A percentile compares a stretch with the other conserved stretches of the same genome.
These are phyloP conservation scores for Oreochromis aureus DNA, from an alignment of 2,113 vertebrate genomes.

Conservation along the genomic window DNA sequence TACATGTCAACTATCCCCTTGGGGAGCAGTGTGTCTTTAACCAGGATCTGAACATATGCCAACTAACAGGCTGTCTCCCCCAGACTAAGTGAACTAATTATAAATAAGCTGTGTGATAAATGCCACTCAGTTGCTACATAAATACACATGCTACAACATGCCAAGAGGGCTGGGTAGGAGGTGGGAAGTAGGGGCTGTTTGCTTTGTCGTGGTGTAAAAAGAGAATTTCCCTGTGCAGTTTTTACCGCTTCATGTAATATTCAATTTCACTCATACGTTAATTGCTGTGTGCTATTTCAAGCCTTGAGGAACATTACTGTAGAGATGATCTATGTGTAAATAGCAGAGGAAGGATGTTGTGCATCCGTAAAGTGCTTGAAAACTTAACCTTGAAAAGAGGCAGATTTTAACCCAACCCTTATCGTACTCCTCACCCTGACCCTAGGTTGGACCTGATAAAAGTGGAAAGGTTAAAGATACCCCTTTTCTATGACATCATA, in stretches of 20 bases:
- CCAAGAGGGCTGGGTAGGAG: neutral
- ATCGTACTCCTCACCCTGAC: neutral
- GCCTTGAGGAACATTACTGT: neutral
- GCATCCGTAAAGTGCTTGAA: neutral
- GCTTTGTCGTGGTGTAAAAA: neutral
- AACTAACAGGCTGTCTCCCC: constrained; percentile 41
- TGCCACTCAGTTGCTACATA: constrained; percentile 25
- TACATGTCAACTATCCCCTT: constrained; percentile 16
- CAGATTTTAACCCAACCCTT: neutral
- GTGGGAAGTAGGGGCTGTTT: neutral
- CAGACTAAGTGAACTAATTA: constrained; percentile 58
- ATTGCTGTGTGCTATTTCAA: neutral
- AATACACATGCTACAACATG: constrained; percentile 22
- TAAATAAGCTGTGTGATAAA: constrained; percentile 63
- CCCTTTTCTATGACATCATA: neutral
- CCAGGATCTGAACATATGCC: constrained; percentile 62
- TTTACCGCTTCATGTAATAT: neutral
- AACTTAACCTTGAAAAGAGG: neutral
- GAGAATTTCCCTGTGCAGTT: neutral
- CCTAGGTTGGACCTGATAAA: neutral
- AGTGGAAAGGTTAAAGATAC: neutral
- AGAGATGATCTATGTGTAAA: neutral
- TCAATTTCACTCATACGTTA: neutral
- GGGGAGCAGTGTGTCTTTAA: constrained; percentile 50
- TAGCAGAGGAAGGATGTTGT: fast-evolving